Conservation (phyloP, 2,113 vertebrate genomes). For the Chlorodrepanis virens region DNA sequence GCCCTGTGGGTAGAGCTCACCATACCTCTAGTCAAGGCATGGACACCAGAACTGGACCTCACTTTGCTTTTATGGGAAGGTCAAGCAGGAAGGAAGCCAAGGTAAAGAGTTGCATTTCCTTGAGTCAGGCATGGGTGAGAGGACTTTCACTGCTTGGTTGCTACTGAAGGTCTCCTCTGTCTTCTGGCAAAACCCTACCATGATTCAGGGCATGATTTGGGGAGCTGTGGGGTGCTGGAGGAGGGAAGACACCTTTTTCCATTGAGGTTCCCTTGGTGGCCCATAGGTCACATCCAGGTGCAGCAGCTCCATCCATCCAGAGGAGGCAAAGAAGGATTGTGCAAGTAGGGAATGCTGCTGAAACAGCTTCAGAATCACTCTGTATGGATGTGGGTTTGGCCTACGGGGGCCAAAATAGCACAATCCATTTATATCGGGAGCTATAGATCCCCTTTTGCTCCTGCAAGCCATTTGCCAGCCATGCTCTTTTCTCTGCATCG, state of each 20-base stretch:
- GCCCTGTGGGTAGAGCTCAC: background rate
- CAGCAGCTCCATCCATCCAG: background rate
- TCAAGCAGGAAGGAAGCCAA: background rate
- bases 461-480: background rate
- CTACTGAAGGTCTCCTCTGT: background rate
- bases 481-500: background rate
- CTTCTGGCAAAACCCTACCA: background rate
- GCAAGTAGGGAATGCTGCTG: fast-evolving
- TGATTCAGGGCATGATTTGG: background rate
- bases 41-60: background rate
- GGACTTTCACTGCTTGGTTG: background rate
- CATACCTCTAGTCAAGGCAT: background rate
- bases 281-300: background rate
- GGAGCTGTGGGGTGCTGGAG: background rate
- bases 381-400: background rate
- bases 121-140: background rate
- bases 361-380: background rate
- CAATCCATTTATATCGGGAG: background rate
- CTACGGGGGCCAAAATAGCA: background rate
- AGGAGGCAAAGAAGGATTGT: background rate
- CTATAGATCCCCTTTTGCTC: background rate
- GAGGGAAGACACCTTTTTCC: background rate
- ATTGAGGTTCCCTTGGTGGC: background rate
- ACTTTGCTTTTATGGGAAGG: background rate
- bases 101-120: background rate